Evolutionary conservation across 2,113 vertebrate species (phyloP).

Genomic region (Columba livia): DNA sequence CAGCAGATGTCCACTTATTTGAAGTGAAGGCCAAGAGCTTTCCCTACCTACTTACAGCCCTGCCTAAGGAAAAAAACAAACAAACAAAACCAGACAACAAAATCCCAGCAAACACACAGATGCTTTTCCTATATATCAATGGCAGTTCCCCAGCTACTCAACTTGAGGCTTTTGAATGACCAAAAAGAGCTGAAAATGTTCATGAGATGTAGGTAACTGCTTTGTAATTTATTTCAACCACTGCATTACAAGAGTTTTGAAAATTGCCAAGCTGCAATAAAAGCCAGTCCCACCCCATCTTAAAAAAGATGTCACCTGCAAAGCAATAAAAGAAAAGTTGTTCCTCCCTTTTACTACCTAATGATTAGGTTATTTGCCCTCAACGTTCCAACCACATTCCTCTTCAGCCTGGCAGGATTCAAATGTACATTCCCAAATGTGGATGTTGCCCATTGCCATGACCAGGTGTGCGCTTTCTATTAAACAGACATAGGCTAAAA

Average conservation of each 20-base stretch:
- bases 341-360: not conserved
- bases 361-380: not conserved
- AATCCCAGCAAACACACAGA: not conserved
- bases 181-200: not conserved
- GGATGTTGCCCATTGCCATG: not conserved
- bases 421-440: not conserved
- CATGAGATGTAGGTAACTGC: not conserved
- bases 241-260: not conserved
- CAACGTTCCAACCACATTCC: not conserved
- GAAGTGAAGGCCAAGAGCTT: not conserved
- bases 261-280: not conserved
- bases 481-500: not conserved
- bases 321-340: not conserved
- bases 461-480: not conserved
- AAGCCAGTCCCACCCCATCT: accelerated
- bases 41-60: not conserved
- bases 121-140: not conserved
- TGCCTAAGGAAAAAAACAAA: not conserved
- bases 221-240: not conserved
- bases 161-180: not conserved
- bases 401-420: not conserved
- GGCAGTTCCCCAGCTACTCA: not conserved
- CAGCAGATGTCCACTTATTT: constrained; percentile 48
- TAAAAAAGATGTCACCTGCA: not conserved
- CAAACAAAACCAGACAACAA: not conserved